Conservation (phyloP, 2,113 vertebrate genomes). For the Carassius carassius region DNA sequence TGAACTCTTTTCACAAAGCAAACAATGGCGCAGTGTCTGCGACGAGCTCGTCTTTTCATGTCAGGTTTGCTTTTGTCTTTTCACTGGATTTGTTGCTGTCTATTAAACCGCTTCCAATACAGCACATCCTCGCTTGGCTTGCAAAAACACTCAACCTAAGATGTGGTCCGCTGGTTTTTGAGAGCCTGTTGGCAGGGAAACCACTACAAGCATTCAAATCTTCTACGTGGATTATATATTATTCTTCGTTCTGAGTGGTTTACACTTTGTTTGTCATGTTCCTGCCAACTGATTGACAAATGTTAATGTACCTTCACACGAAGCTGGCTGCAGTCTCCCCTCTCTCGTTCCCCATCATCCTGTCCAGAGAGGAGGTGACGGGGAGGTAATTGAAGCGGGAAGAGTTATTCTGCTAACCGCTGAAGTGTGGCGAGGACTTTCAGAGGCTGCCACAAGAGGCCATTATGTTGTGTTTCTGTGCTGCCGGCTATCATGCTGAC, state of each 20-base stretch:
- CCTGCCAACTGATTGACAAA: slow-evolving; percentile 4
- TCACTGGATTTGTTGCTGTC: background rate
- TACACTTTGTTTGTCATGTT: slow-evolving; percentile 20
- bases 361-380: slow-evolving; percentile 4
- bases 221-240: background rate
- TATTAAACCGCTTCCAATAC: background rate
- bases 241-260: background rate
- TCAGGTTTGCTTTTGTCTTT: slow-evolving; percentile 26
- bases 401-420: background rate
- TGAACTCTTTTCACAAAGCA: slow-evolving; percentile 15
- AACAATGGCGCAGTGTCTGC: slow-evolving; percentile 27
- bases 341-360: background rate
- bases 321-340: background rate
- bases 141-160: background rate
- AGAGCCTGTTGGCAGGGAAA: background rate
- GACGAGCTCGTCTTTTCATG: slow-evolving; percentile 3
- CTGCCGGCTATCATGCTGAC: background rate
- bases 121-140: background rate
- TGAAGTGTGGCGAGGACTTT: slow-evolving; percentile 22
- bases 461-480: slow-evolving; percentile 26
- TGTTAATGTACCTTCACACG: slow-evolving; percentile 12
- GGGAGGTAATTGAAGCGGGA: slow-evolving; percentile 35
- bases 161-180: background rate
- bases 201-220: background rate
- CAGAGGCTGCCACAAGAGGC: slow-evolving; percentile 8